phyloP scores from a whole-genome alignment of 2,113 vertebrate genomes.

The Syngnathus floridae region DNA sequence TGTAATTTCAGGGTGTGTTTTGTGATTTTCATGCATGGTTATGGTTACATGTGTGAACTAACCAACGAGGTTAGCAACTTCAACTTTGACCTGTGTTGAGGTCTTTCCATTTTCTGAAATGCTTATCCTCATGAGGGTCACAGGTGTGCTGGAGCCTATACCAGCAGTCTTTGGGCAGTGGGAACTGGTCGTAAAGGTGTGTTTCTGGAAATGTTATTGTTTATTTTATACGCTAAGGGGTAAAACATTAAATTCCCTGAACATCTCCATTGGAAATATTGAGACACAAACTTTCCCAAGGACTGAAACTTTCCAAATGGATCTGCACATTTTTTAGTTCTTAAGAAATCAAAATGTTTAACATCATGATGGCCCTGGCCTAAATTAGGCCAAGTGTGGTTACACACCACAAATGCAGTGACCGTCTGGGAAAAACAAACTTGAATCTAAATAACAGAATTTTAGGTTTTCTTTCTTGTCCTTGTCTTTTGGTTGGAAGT shows the following conservation, averaged over 20 bases:
- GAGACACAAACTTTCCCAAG: too few species aligned
- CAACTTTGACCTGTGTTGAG: not conserved
- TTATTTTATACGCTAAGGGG: not conserved
- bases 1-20: slow-evolving; percentile 58
- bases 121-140: too few species aligned
- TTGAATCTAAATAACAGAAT: slow-evolving; percentile 2
- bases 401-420: slow-evolving; percentile 2
- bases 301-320: too few species aligned
- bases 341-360: slow-evolving; percentile 13
- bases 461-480: not conserved
- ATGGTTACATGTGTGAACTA: slow-evolving; percentile 7
- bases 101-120: not conserved
- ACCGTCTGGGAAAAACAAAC: slow-evolving; percentile 5
- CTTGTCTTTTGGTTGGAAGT: slow-evolving; percentile 23
- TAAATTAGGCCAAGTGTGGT: slow-evolving; percentile 12
- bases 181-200: too few species aligned
- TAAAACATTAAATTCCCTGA: not conserved
- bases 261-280: too few species aligned
- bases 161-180: too few species aligned
- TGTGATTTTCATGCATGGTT: slow-evolving; percentile 33
- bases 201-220: not conserved
- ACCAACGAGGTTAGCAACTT: not conserved
- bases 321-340: not conserved
- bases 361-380: slow-evolving; percentile 11
- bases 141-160: too few species aligned